These are phyloP conservation scores for Triplophysa yarkandensis DNA, from an alignment of 2,797 vertebrate genomes.

Conservation along the genomic window DNA sequence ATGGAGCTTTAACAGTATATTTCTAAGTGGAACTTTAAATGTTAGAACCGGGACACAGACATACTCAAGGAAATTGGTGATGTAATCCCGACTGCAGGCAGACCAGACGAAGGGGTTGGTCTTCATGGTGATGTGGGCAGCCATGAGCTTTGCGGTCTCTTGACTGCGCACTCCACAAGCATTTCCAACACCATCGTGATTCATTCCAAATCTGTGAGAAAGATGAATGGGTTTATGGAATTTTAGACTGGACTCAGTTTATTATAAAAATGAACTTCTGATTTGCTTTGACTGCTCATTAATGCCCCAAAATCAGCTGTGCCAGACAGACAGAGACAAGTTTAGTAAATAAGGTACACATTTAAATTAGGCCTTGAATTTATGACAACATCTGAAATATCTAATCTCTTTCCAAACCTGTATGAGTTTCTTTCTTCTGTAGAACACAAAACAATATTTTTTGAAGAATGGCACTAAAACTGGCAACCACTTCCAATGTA, in stretches of 20 bases:
- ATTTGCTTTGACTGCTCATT: no score
- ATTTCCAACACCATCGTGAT: conserved; percentile 96
- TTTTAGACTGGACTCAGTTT: neutral
- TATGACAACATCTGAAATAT: no score
- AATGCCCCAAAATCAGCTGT: no score
- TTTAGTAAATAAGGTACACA: no score
- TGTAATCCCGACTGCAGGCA: conserved; percentile 95
- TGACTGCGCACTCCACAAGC: conserved; percentile 91
- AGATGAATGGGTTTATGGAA: conserved; percentile 23
- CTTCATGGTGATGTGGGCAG: conserved; percentile 98
- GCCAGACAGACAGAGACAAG: no score
- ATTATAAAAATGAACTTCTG: no score
- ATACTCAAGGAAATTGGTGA: conserved; percentile 99
- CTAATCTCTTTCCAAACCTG: no score
- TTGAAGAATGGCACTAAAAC: no score
- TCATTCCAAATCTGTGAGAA: conserved; percentile 91
- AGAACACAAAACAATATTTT: no score
- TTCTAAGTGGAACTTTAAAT: conserved; percentile 26
- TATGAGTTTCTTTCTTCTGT: no score
- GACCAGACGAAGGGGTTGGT: conserved; percentile 99
- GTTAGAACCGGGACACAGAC: conserved; percentile 53
- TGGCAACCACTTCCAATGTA: no score
- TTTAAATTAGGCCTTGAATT: no score
- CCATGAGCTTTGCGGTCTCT: conserved; percentile 98
- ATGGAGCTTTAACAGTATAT: neutral